Base-by-base conservation (phyloP, 2,797 vertebrate species). In the Pampus argenteus region DNA sequence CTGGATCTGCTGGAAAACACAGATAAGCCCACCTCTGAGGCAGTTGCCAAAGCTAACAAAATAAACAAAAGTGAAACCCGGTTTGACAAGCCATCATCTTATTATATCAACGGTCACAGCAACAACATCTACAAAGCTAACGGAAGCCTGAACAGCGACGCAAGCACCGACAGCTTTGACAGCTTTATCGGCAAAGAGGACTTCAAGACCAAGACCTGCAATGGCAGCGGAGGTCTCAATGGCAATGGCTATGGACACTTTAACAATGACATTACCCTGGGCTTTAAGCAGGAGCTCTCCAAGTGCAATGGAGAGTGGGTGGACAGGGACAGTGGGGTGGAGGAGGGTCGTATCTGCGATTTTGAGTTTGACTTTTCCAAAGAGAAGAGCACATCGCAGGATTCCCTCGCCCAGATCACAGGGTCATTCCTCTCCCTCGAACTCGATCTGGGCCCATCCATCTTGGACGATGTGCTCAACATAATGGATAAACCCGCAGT, bases 381-480 rank as follows among this genome's bases (percentile, higher is more conserved):
- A 89, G 93, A 92, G 67, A 96, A 96, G 91, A 94, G 94, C 69
- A 86, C 92, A 20, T 96, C 96, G 0, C 95, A 95, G 85, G 96
- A 97, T 65, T 97, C 97, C 55, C 95, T 99, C 55, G 85, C 94
- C 56, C 96, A 97, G 80, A 93, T 97, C 76, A 93, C 95, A 0
- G 96, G 96, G 52, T 99, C 98, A 13, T 92, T 99, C 51, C 95
- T 99, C 54, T 98, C 98, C 2, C 95, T 99, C 22, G 96, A 99
- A 77, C 95, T 99, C 2, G 98, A 99, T 84, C 93, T 99, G 67
- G 98, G 98, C 51, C 98, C 98, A 70, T 99, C 98, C 63, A 97
- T 99, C 93, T 86, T 99, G 93, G 98, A 99, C 77, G 98, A 99
- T 48, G 97, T 99, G 66, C 96, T 99, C 75, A 97, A 99, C 84